These are phyloP conservation scores for Acipenser ruthenus DNA, from an alignment of 2,797 vertebrate species.

Conservation along the genomic window DNA sequence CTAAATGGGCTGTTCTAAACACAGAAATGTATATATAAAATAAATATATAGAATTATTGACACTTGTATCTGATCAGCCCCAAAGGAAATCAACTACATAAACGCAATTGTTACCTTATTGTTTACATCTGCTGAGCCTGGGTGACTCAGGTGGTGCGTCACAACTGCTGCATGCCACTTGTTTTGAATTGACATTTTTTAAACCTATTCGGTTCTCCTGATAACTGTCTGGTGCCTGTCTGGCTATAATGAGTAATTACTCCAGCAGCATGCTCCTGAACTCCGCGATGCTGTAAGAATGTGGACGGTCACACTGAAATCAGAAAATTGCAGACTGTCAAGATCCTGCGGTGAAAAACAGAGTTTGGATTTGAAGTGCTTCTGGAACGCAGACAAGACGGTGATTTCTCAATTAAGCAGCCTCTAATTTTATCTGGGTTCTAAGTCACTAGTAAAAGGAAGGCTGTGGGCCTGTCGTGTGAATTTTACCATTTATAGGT, in stretches of 20 bases:
- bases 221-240: slow-evolving; percentile 6
- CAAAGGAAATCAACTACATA: slow-evolving; percentile 28
- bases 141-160: too few relatives aligned
- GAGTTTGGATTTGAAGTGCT: background rate
- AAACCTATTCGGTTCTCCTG: background rate
- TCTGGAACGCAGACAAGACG: background rate
- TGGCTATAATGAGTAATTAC: slow-evolving; percentile 7
- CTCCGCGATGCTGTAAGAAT: slow-evolving; percentile 6
- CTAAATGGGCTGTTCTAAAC: too few relatives aligned
- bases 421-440: background rate
- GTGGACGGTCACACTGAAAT: slow-evolving; percentile 7
- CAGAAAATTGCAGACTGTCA: background rate
- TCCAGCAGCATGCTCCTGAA: background rate
- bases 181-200: background rate
- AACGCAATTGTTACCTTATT: too few relatives aligned
- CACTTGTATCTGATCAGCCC: slow-evolving; percentile 26
- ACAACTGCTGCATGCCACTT: slow-evolving; percentile 2
- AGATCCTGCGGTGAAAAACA: background rate
- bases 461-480: too few relatives aligned
- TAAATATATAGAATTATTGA: too few relatives aligned
- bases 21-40: too few relatives aligned
- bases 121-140: slow-evolving; percentile 29
- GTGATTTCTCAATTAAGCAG: background rate
- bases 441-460: background rate
- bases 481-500: too few relatives aligned